Conservation (phyloP, 2,888 invertebrate species). For the Acholoe squamosa region DNA sequence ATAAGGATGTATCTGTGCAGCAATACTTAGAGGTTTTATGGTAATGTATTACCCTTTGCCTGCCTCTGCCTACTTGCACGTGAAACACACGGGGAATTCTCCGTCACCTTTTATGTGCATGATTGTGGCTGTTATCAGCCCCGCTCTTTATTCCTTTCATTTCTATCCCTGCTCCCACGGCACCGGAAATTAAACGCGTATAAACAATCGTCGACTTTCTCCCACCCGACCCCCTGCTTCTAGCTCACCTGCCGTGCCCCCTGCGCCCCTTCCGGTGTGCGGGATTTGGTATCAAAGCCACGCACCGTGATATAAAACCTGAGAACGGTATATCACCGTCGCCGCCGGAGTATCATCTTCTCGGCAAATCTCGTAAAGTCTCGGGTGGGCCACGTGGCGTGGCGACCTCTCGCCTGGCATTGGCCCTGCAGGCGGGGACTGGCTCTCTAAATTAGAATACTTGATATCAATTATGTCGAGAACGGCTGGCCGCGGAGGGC, state of each 20-base stretch:
- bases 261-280: slow-evolving; percentile 34
- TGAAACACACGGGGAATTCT: background rate
- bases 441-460: slow-evolving; percentile 51
- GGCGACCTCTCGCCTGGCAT: slow-evolving; percentile 45
- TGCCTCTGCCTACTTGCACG: too few species aligned
- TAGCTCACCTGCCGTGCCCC: slow-evolving; percentile 21
- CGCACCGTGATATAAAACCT: slow-evolving; percentile 42
- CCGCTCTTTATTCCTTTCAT: background rate
- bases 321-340: slow-evolving; percentile 46
- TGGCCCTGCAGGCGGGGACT: background rate
- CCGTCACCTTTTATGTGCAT: background rate
- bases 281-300: slow-evolving; percentile 25
- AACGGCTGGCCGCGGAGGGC: background rate
- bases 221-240: background rate
- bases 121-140: background rate
- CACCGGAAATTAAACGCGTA: slow-evolving; percentile 57
- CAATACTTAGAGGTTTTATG: too few species aligned
- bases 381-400: slow-evolving; percentile 52
- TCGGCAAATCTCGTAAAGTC: slow-evolving; percentile 53
- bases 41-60: too few species aligned
- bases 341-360: slow-evolving; percentile 28
- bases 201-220: slow-evolving; percentile 56
- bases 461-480: slow-evolving; percentile 57
- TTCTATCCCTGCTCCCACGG: background rate
- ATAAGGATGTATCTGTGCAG: too few species aligned